Percentiles rank a stretch among this genome's conserved stretches.
Evolutionary conservation across 2,888 invertebrate species (phyloP).

Genomic region (Eudemis profundana): DNA sequence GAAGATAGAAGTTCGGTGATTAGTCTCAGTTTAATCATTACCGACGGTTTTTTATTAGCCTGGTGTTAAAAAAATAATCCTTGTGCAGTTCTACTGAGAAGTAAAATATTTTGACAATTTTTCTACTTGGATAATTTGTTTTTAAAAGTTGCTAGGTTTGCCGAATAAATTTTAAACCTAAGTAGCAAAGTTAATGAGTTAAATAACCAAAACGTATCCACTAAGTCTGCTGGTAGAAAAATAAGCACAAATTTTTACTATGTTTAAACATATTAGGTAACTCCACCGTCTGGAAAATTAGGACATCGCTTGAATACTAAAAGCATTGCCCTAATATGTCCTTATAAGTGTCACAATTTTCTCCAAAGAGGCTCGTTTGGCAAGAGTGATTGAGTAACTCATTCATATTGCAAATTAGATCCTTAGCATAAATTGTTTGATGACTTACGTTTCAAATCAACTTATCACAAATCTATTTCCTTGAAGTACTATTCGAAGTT

Average conservation of each 20-base stretch:
- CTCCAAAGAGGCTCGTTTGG: background rate
- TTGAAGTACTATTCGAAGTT: slow-evolving; percentile 11
- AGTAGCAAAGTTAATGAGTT: no score
- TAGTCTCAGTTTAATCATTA: no score
- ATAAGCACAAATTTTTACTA: background rate
- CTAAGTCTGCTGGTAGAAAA: background rate
- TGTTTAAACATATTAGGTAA: background rate
- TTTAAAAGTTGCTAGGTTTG: no score
- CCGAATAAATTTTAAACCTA: no score
- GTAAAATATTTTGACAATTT: no score
- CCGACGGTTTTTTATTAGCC: no score
- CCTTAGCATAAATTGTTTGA: no score
- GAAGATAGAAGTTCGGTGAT: no score
- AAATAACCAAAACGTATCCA: background rate
- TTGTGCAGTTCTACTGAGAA: no score
- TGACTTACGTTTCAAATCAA: background rate
- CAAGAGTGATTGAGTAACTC: background rate
- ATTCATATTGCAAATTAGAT: background rate
- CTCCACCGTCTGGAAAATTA: background rate
- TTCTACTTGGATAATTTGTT: no score
- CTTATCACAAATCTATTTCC: background rate
- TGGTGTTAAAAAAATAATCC: no score
- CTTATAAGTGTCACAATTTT: slow-evolving; percentile 2
- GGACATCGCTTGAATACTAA: slow-evolving; percentile 1
- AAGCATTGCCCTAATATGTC: background rate